These are phyloP conservation scores for Acanthococcus lagerstroemiae DNA, from an alignment of 2,888 invertebrate species.

Conservation along the genomic window DNA sequence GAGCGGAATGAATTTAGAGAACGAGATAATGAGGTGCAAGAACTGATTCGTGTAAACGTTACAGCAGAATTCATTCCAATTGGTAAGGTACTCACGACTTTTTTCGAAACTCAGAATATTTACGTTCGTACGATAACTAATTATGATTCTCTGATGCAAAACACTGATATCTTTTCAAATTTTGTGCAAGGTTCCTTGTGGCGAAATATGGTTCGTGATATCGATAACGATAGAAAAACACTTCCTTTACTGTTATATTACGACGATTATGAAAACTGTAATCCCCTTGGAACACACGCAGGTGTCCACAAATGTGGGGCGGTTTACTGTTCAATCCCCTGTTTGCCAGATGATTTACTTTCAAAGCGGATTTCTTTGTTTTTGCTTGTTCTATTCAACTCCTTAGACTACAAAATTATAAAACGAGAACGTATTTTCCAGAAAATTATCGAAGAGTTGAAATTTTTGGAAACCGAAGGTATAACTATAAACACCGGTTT, in stretches of 20 bases:
- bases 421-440: slow-evolving; percentile 10
- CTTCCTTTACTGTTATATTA: slow-evolving; percentile 32
- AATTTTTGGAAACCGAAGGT: slow-evolving; percentile 31
- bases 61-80: neutral
- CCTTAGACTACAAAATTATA: slow-evolving; percentile 16
- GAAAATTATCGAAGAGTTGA: slow-evolving; percentile 34
- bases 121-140: neutral
- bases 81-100: neutral
- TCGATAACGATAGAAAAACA: slow-evolving; percentile 14
- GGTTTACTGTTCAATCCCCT: slow-evolving; percentile 30
- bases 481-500: slow-evolving; percentile 22
- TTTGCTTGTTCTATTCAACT: slow-evolving; percentile 30
- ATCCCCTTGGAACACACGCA: slow-evolving; percentile 33
- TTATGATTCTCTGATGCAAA: neutral
- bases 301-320: slow-evolving; percentile 30
- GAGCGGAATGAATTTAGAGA: neutral
- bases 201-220: slow-evolving; percentile 19
- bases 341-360: slow-evolving; percentile 31
- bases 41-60: neutral
- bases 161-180: slow-evolving; percentile 30
- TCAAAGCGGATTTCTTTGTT: slow-evolving; percentile 30
- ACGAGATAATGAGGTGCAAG: neutral
- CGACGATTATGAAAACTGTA: slow-evolving; percentile 33
- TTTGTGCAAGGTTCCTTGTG: slow-evolving; percentile 32
- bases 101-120: neutral